Percentiles rank a stretch among this genome's conserved stretches.
Conservation (phyloP, 2,113 vertebrate species). For the Brachypodius melanocephalos region DNA sequence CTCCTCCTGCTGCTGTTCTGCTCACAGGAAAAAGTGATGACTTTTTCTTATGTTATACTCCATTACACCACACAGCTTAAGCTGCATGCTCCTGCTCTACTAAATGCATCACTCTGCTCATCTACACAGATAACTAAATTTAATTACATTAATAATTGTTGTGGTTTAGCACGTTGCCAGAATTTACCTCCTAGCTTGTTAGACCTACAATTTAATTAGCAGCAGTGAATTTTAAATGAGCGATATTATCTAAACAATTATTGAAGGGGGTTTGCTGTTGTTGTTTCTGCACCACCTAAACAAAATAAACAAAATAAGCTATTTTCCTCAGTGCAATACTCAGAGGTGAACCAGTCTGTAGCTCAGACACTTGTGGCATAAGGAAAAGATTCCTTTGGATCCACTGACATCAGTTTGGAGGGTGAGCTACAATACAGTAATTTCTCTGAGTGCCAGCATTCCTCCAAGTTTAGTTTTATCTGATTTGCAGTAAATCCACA, state of each 20-base stretch:
- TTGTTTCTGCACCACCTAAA: neutral
- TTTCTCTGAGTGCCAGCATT: neutral
- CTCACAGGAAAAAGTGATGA: neutral
- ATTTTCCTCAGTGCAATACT: neutral
- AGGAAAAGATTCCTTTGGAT: neutral
- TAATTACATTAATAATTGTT: constrained; percentile 45
- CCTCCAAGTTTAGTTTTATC: neutral
- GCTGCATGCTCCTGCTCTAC: neutral
- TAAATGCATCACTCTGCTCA: constrained; percentile 22
- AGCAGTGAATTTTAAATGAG: constrained; percentile 12
- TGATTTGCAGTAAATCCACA: neutral
- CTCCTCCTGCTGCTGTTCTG: neutral
- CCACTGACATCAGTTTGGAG: neutral
- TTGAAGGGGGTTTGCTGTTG: neutral
- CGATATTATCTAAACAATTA: neutral
- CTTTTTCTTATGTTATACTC: neutral
- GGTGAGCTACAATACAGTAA: neutral
- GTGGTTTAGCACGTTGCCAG: constrained; percentile 25
- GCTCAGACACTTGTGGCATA: neutral
- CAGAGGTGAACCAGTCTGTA: neutral
- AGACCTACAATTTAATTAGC: constrained; percentile 28
- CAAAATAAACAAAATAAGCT: neutral
- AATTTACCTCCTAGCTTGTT: constrained; percentile 33
- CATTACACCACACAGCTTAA: neutral
- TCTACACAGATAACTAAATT: constrained; percentile 37